Conservation (phyloP, 2,113 vertebrate species). For the Nestor notabilis region DNA sequence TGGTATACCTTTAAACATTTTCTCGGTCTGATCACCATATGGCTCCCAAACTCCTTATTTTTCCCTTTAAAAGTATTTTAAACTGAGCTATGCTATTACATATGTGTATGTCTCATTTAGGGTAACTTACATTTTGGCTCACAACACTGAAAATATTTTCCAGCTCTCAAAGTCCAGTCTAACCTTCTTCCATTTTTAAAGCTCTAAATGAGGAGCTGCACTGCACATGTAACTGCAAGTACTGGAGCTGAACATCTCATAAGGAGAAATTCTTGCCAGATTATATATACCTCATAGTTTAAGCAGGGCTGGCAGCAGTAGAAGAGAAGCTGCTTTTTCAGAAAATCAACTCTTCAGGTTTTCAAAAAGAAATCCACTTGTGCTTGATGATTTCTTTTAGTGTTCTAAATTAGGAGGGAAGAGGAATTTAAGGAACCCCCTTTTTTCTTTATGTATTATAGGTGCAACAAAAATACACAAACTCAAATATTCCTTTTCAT, state of each 20-base stretch:
- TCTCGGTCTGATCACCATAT: constrained; percentile 62
- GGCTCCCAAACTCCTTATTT: constrained; percentile 55
- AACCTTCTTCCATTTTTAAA: constrained; percentile 67
- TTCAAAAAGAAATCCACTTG: constrained; percentile 8
- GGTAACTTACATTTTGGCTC: constrained; percentile 66
- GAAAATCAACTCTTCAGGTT: background rate
- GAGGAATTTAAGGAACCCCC: background rate
- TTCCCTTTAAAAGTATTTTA: constrained; percentile 57
- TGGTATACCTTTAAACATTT: constrained; percentile 46
- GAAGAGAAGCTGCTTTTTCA: constrained; percentile 56
- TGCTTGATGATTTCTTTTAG: constrained; percentile 4
- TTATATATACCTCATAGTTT: constrained; percentile 53
- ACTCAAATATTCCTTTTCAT: background rate
- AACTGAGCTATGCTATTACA: constrained; percentile 60
- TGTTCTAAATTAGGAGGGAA: background rate
- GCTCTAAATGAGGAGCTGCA: constrained; percentile 60
- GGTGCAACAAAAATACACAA: background rate
- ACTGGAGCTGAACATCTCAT: constrained; percentile 59
- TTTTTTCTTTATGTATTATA: background rate
- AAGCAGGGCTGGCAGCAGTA: constrained; percentile 29
- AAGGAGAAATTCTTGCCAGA: constrained; percentile 52
- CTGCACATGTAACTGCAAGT: constrained; percentile 55
- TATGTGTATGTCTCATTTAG: constrained; percentile 67
- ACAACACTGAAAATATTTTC: constrained; percentile 54
- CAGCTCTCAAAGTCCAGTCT: constrained; percentile 57